These are phyloP conservation scores for Camponotus fellah DNA, from an alignment of 2,888 invertebrate genomes.

Conservation along the genomic window DNA sequence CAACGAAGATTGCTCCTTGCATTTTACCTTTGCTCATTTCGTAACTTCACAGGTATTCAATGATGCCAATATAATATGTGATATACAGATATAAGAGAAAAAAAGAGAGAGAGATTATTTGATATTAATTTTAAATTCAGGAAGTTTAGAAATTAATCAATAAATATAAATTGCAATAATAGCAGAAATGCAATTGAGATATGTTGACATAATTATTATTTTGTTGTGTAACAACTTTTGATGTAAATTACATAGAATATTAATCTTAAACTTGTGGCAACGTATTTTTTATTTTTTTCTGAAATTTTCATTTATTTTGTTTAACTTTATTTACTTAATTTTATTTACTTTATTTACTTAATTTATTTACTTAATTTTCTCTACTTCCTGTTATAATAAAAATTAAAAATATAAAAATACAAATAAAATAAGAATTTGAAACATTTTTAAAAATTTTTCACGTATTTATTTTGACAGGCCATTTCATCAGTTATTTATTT, in stretches of 20 bases:
- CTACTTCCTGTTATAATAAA: background rate
- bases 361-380: too few species aligned
- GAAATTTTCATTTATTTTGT: background rate
- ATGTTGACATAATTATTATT: background rate
- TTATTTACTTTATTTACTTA: too few species aligned
- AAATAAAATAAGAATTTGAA: background rate
- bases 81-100: background rate
- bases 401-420: background rate
- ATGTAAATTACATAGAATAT: background rate
- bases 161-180: background rate
- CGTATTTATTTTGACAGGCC: background rate
- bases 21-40: background rate
- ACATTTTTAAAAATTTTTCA: background rate
- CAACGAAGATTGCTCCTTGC: background rate
- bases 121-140: background rate
- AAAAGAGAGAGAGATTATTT: background rate
- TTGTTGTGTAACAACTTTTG: background rate
- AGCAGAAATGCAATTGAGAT: background rate
- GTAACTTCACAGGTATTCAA: background rate
- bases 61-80: background rate
- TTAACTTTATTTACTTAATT: too few species aligned
- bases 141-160: background rate
- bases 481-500: background rate
- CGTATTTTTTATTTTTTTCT: background rate
- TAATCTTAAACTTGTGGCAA: background rate